phyloP scores from a whole-genome alignment of 1,140 invertebrate genomes.

The Rhagoletis zephyria region DNA sequence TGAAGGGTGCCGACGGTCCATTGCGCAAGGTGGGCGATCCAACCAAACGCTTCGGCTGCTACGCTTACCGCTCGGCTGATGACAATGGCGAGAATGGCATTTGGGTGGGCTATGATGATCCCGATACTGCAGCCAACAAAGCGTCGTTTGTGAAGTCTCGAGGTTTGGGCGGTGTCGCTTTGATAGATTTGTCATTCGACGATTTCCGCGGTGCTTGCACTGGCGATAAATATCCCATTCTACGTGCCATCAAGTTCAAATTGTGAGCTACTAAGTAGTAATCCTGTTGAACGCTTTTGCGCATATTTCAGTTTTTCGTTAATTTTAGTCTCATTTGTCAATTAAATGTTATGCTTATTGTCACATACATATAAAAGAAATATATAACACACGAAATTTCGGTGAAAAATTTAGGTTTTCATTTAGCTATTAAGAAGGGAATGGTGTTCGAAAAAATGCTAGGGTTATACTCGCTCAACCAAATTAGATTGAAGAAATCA shows the following conservation, averaged over 20 bases:
- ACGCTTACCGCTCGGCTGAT: conserved; percentile 82
- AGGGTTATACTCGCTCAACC: too few relatives aligned
- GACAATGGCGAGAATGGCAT: conserved; percentile 81
- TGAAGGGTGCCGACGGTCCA: conserved; percentile 78
- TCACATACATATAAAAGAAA: conserved; percentile 14
- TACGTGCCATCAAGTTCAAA: conserved; percentile 77
- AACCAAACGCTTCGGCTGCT: conserved; percentile 84
- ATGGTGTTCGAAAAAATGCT: background rate
- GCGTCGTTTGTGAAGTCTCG: conserved; percentile 82
- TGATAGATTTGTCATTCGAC: conserved; percentile 86
- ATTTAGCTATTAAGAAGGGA: too few relatives aligned
- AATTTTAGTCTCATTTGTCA: conserved; percentile 17
- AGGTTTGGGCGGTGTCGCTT: conserved; percentile 85
- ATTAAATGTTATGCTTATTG: background rate
- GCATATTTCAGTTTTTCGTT: conserved; percentile 21
- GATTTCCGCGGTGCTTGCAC: conserved; percentile 87
- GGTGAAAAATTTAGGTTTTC: background rate
- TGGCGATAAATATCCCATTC: conserved; percentile 84
- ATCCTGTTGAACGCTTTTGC: background rate
- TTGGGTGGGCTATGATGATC: conserved; percentile 93
- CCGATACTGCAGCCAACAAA: conserved; percentile 87
- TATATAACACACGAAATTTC: background rate
- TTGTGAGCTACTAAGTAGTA: conserved; percentile 70
- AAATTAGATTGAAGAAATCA: too few relatives aligned
- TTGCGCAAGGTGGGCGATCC: conserved; percentile 83